Conservation (phyloP, 2,113 vertebrate genomes). For the Ancistrus triradiatus region DNA sequence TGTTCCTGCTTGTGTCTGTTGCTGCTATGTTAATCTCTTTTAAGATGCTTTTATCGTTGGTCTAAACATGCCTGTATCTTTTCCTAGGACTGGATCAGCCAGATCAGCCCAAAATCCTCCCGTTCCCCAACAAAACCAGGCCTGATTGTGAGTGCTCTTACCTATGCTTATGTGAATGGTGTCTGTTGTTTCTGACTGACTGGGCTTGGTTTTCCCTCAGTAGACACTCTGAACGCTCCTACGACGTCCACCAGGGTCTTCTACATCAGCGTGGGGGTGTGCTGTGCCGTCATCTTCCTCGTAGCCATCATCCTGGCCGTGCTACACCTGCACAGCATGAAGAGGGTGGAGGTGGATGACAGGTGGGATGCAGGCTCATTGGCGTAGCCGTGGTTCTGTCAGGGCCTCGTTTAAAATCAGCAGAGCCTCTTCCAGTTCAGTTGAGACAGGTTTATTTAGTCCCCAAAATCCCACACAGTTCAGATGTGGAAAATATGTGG, state of each 20-base stretch:
- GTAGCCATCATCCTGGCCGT: conserved; percentile 96
- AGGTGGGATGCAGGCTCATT: conserved; percentile 68
- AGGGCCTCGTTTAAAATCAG: no score
- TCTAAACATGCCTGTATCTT: conserved; percentile 26
- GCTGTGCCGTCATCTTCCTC: conserved; percentile 97
- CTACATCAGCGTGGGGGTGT: conserved; percentile 97
- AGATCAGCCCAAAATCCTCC: conserved; percentile 64
- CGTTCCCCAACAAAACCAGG: conserved; percentile 73
- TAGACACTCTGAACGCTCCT: conserved; percentile 80
- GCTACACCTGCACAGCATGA: conserved; percentile 98
- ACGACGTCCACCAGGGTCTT: conserved; percentile 96
- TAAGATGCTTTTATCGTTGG: no score
- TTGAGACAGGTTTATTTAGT: no score
- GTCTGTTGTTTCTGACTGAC: neutral
- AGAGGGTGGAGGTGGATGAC: conserved; percentile 94
- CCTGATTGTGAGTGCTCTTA: conserved; percentile 71
- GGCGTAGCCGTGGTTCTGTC: no score
- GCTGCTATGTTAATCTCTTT: no score
- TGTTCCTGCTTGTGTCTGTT: no score
- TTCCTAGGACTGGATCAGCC: conserved; percentile 67
- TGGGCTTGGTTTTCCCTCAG: conserved; percentile 53
- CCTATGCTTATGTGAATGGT: no score
- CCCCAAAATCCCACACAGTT: no score
- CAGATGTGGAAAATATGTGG: no score
- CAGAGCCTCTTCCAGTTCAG: no score